phyloP scores from a whole-genome alignment of 2,888 invertebrate genomes.

The Gryllus longicercus region DNA sequence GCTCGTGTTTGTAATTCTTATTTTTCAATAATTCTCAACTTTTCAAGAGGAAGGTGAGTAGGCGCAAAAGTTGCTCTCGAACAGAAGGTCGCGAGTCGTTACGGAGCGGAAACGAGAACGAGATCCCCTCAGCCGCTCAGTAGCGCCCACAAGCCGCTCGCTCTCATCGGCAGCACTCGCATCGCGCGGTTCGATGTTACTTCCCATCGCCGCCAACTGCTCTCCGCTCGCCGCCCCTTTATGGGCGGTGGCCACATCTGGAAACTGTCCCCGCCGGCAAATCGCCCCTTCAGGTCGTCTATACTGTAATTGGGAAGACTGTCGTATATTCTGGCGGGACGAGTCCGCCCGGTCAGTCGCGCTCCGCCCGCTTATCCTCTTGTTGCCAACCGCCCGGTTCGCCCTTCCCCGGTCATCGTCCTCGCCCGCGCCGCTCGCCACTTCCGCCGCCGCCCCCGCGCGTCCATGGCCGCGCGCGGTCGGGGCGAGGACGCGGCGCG shows the following conservation, averaged over 20 bases:
- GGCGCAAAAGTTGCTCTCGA: no score
- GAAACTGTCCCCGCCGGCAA: background rate
- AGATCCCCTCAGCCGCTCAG: no score
- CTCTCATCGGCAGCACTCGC: no score
- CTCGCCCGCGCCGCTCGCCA: no score
- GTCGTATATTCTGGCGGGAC: background rate
- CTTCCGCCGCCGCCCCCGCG: background rate
- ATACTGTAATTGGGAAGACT: background rate
- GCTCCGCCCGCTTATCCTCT: background rate
- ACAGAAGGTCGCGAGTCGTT: no score
- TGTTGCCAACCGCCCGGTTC: background rate
- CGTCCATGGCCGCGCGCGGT: background rate
- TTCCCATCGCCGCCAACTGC: background rate
- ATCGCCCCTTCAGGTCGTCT: background rate
- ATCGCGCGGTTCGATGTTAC: background rate
- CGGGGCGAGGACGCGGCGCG: background rate
- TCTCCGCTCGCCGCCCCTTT: background rate
- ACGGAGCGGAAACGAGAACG: no score
- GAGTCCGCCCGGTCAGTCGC: background rate
- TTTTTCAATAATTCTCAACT: no score
- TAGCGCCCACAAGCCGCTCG: no score
- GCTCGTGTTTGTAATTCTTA: no score
- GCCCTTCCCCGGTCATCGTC: no score
- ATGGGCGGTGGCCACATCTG: background rate
- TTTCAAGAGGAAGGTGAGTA: no score